These are phyloP conservation scores for Automeris io DNA, from an alignment of 2,888 invertebrate species.

Conservation along the genomic window DNA sequence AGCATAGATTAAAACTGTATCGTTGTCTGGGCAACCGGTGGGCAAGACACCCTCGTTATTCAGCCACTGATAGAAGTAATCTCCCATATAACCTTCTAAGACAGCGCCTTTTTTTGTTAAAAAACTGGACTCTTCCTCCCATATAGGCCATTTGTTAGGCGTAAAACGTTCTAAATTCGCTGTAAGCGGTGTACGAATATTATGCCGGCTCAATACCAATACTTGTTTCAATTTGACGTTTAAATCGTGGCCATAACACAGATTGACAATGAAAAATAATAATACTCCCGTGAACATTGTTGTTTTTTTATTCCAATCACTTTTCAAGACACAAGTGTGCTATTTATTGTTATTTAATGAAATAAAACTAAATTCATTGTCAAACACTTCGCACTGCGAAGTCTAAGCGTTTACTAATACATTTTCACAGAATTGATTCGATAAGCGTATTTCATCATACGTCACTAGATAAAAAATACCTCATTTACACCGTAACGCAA, in stretches of 20 bases:
- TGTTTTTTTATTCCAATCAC: not conserved
- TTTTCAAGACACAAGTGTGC: too few species aligned
- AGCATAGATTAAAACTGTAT: conserved; percentile 39
- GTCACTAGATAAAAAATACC: conserved; percentile 10
- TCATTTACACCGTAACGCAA: conserved; percentile 18
- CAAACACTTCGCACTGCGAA: conserved; percentile 4
- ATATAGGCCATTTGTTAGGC: conserved; percentile 38
- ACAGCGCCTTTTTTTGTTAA: conserved; percentile 48
- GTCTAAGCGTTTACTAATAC: conserved; percentile 12
- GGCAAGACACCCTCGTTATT: conserved; percentile 28
- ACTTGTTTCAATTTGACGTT: conserved; percentile 31
- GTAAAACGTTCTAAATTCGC: conserved; percentile 30
- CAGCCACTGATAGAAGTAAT: conserved; percentile 48
- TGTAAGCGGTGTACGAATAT: conserved; percentile 45
- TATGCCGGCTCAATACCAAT: conserved; percentile 50
- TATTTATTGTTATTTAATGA: not conserved
- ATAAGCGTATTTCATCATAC: conserved; percentile 20
- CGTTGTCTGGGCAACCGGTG: conserved; percentile 32
- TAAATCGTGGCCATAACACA: not conserved
- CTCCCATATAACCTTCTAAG: conserved; percentile 50
- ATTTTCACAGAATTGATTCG: conserved; percentile 9
- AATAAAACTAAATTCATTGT: not conserved
- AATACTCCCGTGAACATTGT: not conserved
- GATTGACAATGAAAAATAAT: not conserved
- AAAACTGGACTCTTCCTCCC: conserved; percentile 32